Percentiles rank a stretch among this genome's conserved stretches.
These are phyloP conservation scores for Notothenia rossii DNA, from an alignment of 2,113 vertebrate genomes.

Conservation along the genomic window DNA sequence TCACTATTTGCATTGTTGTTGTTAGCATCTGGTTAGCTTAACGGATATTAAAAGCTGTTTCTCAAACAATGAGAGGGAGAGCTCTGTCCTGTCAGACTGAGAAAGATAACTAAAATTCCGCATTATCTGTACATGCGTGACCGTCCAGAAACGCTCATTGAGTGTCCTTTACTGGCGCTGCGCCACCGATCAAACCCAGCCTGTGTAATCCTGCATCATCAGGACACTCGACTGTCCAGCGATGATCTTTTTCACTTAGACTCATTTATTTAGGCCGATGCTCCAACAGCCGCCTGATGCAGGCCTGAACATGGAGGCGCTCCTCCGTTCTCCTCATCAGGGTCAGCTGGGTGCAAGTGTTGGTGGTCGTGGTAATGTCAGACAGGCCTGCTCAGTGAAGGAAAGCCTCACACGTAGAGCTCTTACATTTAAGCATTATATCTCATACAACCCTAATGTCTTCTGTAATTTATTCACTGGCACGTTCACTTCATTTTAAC, in stretches of 20 bases:
- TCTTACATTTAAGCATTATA: background rate
- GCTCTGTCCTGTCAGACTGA: no score
- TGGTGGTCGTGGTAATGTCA: background rate
- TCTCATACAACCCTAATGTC: background rate
- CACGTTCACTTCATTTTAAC: background rate
- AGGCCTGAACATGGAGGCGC: conserved; percentile 42
- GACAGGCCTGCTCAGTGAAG: background rate
- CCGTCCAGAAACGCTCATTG: background rate
- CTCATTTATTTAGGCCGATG: conserved; percentile 5
- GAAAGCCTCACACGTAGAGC: background rate
- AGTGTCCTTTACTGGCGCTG: conserved; percentile 15
- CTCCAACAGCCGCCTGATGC: conserved; percentile 24
- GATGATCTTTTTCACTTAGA: background rate
- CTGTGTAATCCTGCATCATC: conserved; percentile 4
- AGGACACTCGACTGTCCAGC: background rate
- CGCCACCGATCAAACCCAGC: conserved; percentile 4
- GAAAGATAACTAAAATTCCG: no score
- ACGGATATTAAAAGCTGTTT: no score
- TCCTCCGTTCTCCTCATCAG: conserved; percentile 34
- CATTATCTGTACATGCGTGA: conserved; percentile 13
- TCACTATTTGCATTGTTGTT: no score
- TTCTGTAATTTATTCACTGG: background rate
- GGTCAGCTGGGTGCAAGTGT: conserved; percentile 61
- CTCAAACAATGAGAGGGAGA: no score
- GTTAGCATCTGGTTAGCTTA: no score